Evolutionary conservation across 1,140 invertebrate genomes (phyloP), one percentile per base, ranked within the genome.

Genomic region (Leptonema lineaticorne): DNA sequence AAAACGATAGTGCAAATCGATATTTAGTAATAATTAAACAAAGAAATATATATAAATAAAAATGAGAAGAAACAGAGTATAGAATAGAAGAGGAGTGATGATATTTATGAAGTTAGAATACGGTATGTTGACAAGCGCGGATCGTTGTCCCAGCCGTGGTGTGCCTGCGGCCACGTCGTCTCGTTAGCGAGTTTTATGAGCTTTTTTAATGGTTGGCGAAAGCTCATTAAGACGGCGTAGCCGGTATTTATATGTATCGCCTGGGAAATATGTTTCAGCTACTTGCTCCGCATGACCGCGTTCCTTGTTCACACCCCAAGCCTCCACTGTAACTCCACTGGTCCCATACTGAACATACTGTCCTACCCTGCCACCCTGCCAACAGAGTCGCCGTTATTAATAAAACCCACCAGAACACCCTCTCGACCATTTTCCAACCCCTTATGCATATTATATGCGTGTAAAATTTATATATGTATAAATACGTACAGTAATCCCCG

Each of bases 181-280:
- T 71, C 70, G 70, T 71, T 71, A 71, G 67, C 63, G 70, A 71
- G 70, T 71, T 71, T 71, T 71, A 71, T 71, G 70, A 68, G 63
- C 58, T 71, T 71, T 71, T 71, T 69, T 71, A 71, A 71, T 71
- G 70, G 70, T 53, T 63, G 60, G 62, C 60, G 69, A 71, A 71
- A 71, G 69, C 69, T 71, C 70, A 71, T 71, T 71, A 71, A 71
- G 70, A 71, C 59, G 70, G 70, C 62, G 67, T 63, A 56, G 33
- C 50, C 56, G 63, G 66, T 68, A 69, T 70, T 71, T 71, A 71
- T 71, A 71, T 71, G 70, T 71, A 71, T 68, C 70, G 67, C 70
- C 62, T 65, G 70, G 70, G 70, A 71, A 71, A 71, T 71, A 71
- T 71, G 67, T 50, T 64, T 30, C 62, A 28, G 62, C 26, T 46